These are phyloP conservation scores for Albula glossodonta DNA, from an alignment of 2,113 vertebrate species.

Conservation along the genomic window DNA sequence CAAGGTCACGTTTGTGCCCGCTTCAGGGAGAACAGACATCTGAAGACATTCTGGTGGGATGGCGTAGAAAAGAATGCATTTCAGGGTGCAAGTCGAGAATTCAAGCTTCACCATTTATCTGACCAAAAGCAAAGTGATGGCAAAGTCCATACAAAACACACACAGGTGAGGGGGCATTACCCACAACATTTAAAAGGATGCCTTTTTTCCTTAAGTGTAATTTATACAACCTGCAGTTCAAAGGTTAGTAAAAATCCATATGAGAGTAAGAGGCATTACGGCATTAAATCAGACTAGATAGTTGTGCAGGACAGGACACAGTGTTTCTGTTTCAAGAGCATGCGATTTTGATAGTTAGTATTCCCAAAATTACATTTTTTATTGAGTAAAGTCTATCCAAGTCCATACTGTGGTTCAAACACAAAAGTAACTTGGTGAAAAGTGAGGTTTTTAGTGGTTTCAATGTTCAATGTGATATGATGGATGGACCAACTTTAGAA, in stretches of 20 bases:
- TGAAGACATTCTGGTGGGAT: conserved; percentile 58
- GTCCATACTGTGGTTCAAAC: background rate
- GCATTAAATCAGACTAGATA: background rate
- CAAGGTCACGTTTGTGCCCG: conserved; percentile 57
- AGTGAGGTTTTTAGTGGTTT: background rate
- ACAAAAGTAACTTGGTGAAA: background rate
- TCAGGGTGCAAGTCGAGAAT: no score
- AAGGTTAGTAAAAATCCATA: no score
- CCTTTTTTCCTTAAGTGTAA: no score
- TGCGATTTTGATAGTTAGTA: background rate
- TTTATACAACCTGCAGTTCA: no score
- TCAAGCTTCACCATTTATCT: background rate
- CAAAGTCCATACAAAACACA: background rate
- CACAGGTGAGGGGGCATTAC: no score
- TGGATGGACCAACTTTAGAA: background rate
- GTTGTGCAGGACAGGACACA: background rate
- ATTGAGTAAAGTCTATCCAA: background rate
- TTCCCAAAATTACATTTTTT: background rate
- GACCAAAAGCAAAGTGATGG: background rate
- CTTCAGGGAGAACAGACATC: conserved; percentile 44
- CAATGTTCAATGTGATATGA: background rate
- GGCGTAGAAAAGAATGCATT: background rate
- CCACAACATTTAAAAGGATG: no score
- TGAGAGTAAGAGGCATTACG: no score
- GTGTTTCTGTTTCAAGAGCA: background rate